A percentile compares a stretch with the other conserved stretches of the same genome.
These are phyloP conservation scores for Muscicapa adusta DNA, from an alignment of 2,113 vertebrate species.

Conservation along the genomic window DNA sequence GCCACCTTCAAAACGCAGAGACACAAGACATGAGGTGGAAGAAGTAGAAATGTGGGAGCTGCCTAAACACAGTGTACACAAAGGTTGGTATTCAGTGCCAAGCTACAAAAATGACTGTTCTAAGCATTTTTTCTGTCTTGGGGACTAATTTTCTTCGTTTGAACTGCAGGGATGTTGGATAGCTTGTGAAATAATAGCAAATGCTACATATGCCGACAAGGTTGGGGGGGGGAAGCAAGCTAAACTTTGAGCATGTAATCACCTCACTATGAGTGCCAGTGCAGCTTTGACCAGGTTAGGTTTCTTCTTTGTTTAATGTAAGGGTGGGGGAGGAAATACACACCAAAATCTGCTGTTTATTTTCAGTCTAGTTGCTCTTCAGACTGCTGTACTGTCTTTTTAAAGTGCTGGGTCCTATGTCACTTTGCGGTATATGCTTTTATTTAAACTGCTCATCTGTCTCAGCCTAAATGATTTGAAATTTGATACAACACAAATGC, in stretches of 20 bases:
- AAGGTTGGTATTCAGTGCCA: slow-evolving; percentile 17
- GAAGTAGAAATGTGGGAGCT: slow-evolving; percentile 52
- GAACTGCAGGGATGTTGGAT: background rate
- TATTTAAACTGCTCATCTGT: background rate
- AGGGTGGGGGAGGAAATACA: background rate
- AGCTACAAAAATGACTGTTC: background rate
- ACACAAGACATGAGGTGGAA: slow-evolving; percentile 45
- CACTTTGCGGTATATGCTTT: background rate
- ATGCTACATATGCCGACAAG: background rate
- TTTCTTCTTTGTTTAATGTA: background rate
- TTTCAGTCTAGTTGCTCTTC: background rate
- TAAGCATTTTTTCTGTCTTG: fast-evolving
- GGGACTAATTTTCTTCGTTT: background rate
- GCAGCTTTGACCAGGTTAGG: background rate
- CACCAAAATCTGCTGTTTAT: background rate
- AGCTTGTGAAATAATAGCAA: background rate
- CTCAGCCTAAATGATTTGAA: background rate
- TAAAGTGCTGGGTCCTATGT: background rate
- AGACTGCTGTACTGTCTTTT: background rate
- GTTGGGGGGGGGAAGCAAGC: background rate
- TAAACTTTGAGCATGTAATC: background rate
- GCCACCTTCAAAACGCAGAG: slow-evolving; percentile 52
- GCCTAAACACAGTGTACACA: background rate
- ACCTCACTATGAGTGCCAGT: background rate
- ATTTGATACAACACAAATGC: background rate